phyloP scores from a whole-genome alignment of 2,888 invertebrate species.

The Andrena bucephala region DNA sequence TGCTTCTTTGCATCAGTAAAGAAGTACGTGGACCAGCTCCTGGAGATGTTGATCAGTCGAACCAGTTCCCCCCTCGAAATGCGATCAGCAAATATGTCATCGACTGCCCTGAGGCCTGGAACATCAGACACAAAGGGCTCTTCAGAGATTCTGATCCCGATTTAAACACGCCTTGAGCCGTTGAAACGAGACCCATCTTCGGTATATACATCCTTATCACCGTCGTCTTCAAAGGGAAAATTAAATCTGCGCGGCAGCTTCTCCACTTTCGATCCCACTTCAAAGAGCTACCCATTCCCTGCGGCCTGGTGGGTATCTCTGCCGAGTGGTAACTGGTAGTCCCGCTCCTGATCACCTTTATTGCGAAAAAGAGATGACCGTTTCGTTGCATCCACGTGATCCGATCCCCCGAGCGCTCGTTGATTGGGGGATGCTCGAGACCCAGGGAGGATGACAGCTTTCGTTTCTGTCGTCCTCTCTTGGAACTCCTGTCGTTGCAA shows the following conservation, averaged over 20 bases:
- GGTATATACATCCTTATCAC: not conserved
- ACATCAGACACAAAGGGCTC: not conserved
- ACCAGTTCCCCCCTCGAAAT: not conserved
- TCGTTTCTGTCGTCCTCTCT: too few relatives aligned
- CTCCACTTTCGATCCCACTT: constrained; percentile 1
- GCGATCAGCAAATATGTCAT: constrained; percentile 4
- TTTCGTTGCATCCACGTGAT: constrained; percentile 19
- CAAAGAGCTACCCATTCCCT: not conserved
- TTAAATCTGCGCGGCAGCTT: constrained; percentile 10
- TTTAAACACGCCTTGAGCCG: constrained; percentile 4
- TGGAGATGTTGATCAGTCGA: constrained; percentile 1
- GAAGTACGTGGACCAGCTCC: not conserved
- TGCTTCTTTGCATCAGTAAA: not conserved
- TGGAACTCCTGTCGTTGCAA: too few relatives aligned
- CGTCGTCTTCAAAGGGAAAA: not conserved
- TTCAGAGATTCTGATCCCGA: constrained; percentile 26
- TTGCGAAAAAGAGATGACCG: constrained; percentile 13
- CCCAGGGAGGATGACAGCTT: not conserved
- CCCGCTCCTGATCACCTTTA: not conserved
- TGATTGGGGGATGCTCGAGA: constrained; percentile 14
- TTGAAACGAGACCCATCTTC: constrained; percentile 11
- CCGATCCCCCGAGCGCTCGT: not conserved
- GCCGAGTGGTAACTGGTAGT: not conserved
- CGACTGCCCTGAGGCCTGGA: not conserved
- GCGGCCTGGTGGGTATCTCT: not conserved